Conservation (phyloP, 2,113 vertebrate species). For the Brachyhypopomus occidentalis region DNA sequence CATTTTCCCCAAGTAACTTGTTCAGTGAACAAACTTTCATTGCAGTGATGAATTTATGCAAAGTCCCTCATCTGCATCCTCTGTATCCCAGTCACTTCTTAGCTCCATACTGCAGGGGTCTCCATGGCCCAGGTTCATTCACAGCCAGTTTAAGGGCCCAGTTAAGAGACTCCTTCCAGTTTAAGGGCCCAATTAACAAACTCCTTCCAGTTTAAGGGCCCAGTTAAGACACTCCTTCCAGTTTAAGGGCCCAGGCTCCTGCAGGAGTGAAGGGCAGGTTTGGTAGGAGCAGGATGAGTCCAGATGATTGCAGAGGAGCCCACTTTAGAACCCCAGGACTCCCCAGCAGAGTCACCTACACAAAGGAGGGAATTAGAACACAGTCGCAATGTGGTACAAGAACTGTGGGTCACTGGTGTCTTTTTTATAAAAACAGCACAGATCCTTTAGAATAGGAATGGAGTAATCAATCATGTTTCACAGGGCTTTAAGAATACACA, state of each 20-base stretch:
- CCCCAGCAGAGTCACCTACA: slow-evolving; percentile 84
- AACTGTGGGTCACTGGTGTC: no score
- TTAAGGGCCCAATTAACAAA: slow-evolving; percentile 87
- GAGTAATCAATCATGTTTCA: slow-evolving; percentile 55
- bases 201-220: slow-evolving; percentile 80
- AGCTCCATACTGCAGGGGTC: slow-evolving; percentile 86
- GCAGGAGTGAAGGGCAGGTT: slow-evolving; percentile 54
- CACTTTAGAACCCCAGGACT: slow-evolving; percentile 72
- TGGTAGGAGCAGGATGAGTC: slow-evolving; percentile 78
- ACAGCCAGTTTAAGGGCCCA: no score
- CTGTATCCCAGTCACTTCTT: slow-evolving; percentile 91
- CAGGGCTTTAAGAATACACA: slow-evolving; percentile 59
- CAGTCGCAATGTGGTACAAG: not conserved
- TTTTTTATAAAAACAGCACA: not conserved
- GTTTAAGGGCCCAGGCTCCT: slow-evolving; percentile 80
- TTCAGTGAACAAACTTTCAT: not conserved
- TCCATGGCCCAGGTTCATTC: slow-evolving; percentile 73
- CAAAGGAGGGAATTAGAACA: not conserved
- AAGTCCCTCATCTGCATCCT: slow-evolving; percentile 83
- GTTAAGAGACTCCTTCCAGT: slow-evolving; percentile 64
- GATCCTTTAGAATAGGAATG: not conserved
- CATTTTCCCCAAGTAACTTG: slow-evolving; percentile 8
- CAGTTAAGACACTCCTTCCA: slow-evolving; percentile 73
- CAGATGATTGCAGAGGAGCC: slow-evolving; percentile 61
- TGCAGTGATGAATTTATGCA: not conserved